Base-by-base conservation (phyloP, 2,113 vertebrate genomes). In the Leiothrix lutea region DNA sequence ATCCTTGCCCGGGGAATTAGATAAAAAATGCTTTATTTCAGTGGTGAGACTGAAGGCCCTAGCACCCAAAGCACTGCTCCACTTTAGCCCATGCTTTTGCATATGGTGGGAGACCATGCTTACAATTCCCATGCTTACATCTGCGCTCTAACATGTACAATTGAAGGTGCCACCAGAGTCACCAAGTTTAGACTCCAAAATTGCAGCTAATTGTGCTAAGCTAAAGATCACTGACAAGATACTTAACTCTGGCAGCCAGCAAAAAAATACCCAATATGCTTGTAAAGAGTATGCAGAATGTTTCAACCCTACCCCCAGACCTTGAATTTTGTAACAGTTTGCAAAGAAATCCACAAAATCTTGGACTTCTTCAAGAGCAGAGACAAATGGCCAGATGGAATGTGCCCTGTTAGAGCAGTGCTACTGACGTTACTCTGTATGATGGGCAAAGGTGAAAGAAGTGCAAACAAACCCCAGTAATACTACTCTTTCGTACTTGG, bases 231-330 rank as follows among this genome's bases (percentile, higher is more conserved):
- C 16, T 35, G 9, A 47, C 9, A 58, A 79, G 28, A 14, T 12
- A 14, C 6, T 56, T 21, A 78, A 9, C 4, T 44, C 21, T n/a
- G 5, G 4, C 26, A 56, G 9, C 17, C 13, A 77, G 21, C 13
- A 80, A 80, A 54, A 53, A 47, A 54, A 10, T 19, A 53, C 4
- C 4, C 3, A 2, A 20, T 15, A 23, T 18, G 21, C 51, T 72
- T 33, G 15, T 6, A 47, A 8, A 4, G 15, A 66, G 14, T 45
- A 33, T 26, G 56, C 12, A 4, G 11, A 77, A 40, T 48, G 36
- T 28, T 86, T 69, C 44, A 69, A 13, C 3, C 4, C 7, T 5
- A 58, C 1, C 2, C 7, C 8, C 3, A 44, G 19, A 19, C 5
- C 3, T 73, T 2, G 3, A 65, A 44, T 50, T 61, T 8, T 61